A percentile compares a stretch with the other conserved stretches of the same genome.
These are phyloP conservation scores for Conomelus anceps DNA, from an alignment of 2,888 invertebrate genomes.

Conservation along the genomic window DNA sequence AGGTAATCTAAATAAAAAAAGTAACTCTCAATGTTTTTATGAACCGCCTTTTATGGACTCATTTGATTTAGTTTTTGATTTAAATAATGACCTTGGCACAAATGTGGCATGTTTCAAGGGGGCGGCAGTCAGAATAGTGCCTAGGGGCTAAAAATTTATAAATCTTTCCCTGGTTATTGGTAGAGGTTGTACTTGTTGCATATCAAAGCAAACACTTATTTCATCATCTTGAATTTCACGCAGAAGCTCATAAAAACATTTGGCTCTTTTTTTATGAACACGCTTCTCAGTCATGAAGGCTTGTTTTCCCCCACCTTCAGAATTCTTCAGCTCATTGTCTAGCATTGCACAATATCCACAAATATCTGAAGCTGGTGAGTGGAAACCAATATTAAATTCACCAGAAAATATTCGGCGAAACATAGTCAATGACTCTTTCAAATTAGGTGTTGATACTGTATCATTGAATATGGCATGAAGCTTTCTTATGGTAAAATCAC, in stretches of 20 bases:
- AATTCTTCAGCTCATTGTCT: not conserved
- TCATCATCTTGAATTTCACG: not conserved
- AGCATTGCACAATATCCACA: slow-evolving; percentile 1
- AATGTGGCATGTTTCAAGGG: too few species aligned
- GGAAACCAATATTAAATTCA: slow-evolving; percentile 1
- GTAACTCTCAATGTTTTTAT: too few species aligned
- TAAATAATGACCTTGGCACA: too few species aligned
- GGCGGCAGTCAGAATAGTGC: too few species aligned
- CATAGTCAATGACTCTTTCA: not conserved
- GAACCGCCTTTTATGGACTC: too few species aligned
- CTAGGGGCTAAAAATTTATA: too few species aligned
- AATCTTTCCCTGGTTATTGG: too few species aligned
- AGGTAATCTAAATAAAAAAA: too few species aligned
- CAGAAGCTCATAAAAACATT: not conserved
- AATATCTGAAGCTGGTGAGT: not conserved
- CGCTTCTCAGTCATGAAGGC: not conserved
- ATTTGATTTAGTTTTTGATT: too few species aligned
- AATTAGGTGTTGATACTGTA: not conserved
- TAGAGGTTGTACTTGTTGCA: slow-evolving; percentile 1
- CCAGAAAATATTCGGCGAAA: not conserved
- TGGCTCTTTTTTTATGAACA: not conserved
- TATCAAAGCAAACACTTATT: not conserved
- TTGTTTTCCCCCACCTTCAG: not conserved
- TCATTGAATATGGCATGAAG: not conserved
- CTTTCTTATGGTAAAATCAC: not conserved